Evolutionary conservation across 2,113 vertebrate species (phyloP), one percentile per base, ranked within the genome.

Genomic region (Leptosomus discolor): DNA sequence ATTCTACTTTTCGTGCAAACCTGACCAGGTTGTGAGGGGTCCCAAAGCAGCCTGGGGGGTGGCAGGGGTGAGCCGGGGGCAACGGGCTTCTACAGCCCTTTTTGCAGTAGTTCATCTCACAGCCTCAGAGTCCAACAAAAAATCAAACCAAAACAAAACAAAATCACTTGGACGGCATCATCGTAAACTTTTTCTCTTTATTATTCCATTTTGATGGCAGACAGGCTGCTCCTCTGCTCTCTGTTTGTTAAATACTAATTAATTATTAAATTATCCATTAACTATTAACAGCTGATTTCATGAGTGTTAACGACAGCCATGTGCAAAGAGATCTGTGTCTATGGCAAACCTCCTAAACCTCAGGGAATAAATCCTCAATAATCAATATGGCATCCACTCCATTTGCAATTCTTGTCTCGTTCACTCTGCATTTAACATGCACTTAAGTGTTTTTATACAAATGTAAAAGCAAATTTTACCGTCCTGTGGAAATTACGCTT

Each of bases 201-300:
- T 90, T 64, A 70, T 92, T 92, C 96, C 74, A 41, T 90, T 91
- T 92, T n/a, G 39, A 74, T 89, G 91, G 88, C 78, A 97, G 88
- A 81, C 83, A 88, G 91, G 89, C 90, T 53, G 90, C 76, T 92
- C 88, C 70, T 63, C 92, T 56, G 67, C 75, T 73, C 92, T 56
- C 19, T 27, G 27, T 95, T 97, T 97, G 97, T 97, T 97, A 97
- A 97, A 97, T 70, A 86, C 36, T 88, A 69, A 93, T 97, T 96
- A 97, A 97, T 97, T 97, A 97, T 97, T 97, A 95, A 97, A 82
- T 87, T 83, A 46, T 12, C 88, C 79, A 96, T 97, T 95, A 96
- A 97, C 93, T 94, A 97, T 97, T 97, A 94, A 97, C 94, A 84
- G 85, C 60, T 30, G 92, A 81, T 92, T 95, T 92, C 82, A 58